phyloP scores from a whole-genome alignment of 2,888 invertebrate genomes.

The Keiferia lycopersicella region DNA sequence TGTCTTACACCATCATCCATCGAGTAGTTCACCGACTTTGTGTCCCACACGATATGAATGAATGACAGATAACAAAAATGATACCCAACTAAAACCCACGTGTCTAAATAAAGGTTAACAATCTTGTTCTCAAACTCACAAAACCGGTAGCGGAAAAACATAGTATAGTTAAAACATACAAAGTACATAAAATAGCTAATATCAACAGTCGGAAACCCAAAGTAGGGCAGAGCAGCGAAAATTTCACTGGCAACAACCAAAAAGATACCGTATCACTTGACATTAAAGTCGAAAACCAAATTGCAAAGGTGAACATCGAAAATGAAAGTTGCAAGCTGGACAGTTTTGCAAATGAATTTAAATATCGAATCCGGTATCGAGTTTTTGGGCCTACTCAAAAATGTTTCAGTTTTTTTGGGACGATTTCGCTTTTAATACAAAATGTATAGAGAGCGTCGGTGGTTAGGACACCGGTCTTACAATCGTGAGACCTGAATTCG shows the following conservation, averaged over 20 bases:
- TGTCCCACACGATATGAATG: not conserved
- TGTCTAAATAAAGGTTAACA: slow-evolving; percentile 1
- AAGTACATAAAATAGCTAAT: slow-evolving; percentile 29
- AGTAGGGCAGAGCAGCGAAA: slow-evolving; percentile 74
- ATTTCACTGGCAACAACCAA: slow-evolving; percentile 43
- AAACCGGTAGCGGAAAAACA: slow-evolving; percentile 25
- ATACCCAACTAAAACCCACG: not conserved
- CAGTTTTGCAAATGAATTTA: slow-evolving; percentile 76
- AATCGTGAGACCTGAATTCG: too few relatives aligned
- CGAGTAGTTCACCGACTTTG: too few relatives aligned
- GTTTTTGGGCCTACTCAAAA: slow-evolving; percentile 19
- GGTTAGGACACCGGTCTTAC: too few relatives aligned
- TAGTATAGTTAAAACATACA: slow-evolving; percentile 27
- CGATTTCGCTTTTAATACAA: not conserved
- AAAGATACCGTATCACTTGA: not conserved
- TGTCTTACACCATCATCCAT: too few relatives aligned
- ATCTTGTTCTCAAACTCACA: not conserved
- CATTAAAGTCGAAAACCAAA: slow-evolving; percentile 46
- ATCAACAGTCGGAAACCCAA: slow-evolving; percentile 58
- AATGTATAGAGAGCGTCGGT: too few relatives aligned
- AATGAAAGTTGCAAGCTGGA: slow-evolving; percentile 70
- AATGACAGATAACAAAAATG: not conserved
- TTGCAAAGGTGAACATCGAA: slow-evolving; percentile 51
- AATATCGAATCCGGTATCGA: slow-evolving; percentile 54
- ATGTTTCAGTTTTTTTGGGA: slow-evolving; percentile 4